These are phyloP conservation scores for Astyanax mexicanus DNA, from an alignment of 2,797 vertebrate genomes.

Conservation along the genomic window DNA sequence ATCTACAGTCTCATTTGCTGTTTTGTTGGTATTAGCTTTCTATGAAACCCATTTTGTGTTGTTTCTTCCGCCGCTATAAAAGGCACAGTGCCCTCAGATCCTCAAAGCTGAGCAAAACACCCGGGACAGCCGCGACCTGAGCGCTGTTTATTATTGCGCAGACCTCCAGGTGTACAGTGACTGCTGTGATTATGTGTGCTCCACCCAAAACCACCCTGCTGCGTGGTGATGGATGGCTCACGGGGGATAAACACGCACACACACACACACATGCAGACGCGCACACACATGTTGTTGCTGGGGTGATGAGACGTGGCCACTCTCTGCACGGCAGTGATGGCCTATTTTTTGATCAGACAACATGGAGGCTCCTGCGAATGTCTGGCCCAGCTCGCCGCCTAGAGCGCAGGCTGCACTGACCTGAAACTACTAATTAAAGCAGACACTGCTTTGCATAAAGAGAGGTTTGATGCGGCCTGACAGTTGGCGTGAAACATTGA, in stretches of 20 bases:
- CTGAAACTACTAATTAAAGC: slow-evolving; percentile 82
- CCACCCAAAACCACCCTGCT: slow-evolving; percentile 60
- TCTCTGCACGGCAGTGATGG: slow-evolving; percentile 79
- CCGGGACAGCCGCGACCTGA: slow-evolving; percentile 21
- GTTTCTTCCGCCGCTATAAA: neutral
- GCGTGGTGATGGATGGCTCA: slow-evolving; percentile 59
- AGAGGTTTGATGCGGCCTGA: slow-evolving; percentile 68
- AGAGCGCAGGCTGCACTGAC: slow-evolving; percentile 70
- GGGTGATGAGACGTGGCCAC: slow-evolving; percentile 79
- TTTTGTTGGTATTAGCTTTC: slow-evolving; percentile 17
- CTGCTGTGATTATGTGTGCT: slow-evolving; percentile 60
- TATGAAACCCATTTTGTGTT: slow-evolving; percentile 7
- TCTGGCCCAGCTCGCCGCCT: slow-evolving; percentile 72
- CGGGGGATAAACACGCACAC: slow-evolving; percentile 43
- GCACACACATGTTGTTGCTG: slow-evolving; percentile 63
- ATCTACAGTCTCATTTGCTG: neutral
- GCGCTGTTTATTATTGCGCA: slow-evolving; percentile 47
- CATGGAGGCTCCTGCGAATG: slow-evolving; percentile 74
- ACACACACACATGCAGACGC: slow-evolving; percentile 42
- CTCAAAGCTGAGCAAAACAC: slow-evolving; percentile 5
- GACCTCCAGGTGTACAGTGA: slow-evolving; percentile 54
- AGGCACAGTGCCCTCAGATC: slow-evolving; percentile 8
- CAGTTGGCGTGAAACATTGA: slow-evolving; percentile 57
- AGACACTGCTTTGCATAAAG: slow-evolving; percentile 70
- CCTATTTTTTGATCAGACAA: slow-evolving; percentile 83